Conservation (phyloP, 1,140 invertebrate genomes). For the Daktulosphaira vitifoliae region DNA sequence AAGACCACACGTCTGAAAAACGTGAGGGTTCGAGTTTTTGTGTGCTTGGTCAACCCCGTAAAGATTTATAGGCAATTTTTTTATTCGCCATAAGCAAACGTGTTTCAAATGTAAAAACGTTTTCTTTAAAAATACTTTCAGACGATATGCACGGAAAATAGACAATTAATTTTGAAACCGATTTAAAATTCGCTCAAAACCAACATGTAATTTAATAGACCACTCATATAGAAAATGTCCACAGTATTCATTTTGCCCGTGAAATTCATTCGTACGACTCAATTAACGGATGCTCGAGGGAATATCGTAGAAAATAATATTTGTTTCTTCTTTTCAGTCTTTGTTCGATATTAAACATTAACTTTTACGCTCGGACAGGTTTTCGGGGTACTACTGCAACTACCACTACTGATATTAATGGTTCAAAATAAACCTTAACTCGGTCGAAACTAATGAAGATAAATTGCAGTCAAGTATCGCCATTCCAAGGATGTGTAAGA, state of each 20-base stretch:
- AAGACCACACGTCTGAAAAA: background rate
- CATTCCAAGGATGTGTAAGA: background rate
- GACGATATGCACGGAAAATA: no score
- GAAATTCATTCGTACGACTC: no score
- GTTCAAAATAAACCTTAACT: constrained; percentile 21
- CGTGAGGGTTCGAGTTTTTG: background rate
- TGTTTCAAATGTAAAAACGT: constrained; percentile 5
- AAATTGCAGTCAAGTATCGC: constrained; percentile 1
- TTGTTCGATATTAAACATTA: constrained; percentile 16
- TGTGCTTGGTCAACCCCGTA: background rate
- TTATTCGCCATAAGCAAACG: background rate
- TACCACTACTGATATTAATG: constrained; percentile 13
- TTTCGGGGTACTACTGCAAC: background rate
- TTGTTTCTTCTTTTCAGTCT: background rate
- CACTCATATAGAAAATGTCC: no score
- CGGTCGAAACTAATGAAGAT: constrained; percentile 23
- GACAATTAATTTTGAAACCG: no score
- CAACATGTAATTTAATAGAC: no score
- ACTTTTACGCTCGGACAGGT: constrained; percentile 9
- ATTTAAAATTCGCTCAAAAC: no score
- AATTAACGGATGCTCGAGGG: background rate
- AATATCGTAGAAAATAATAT: background rate
- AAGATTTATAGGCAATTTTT: background rate
- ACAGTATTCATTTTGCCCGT: no score
- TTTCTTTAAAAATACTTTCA: background rate